Conservation (phyloP, 2,797 vertebrate genomes). For the Heteromormyrus szaboi region DNA sequence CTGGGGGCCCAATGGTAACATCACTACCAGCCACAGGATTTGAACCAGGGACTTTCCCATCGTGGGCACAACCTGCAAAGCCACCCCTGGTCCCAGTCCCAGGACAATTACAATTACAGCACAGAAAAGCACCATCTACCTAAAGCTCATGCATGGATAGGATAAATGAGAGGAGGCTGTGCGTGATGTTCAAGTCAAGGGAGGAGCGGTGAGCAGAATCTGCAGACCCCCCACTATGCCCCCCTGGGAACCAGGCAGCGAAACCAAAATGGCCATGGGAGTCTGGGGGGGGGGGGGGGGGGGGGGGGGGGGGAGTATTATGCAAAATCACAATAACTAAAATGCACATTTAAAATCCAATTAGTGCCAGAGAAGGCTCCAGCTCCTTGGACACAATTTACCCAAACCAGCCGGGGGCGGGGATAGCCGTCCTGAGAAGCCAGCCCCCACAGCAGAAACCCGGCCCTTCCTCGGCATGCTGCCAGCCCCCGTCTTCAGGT, state of each 20-base stretch:
- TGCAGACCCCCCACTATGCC: neutral
- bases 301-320: neutral
- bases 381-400: neutral
- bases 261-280: neutral
- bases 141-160: neutral
- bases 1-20: neutral
- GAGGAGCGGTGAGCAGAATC: neutral
- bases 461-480: neutral
- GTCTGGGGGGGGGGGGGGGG: neutral
- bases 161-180: neutral
- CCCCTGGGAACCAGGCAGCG: neutral
- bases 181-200: neutral
- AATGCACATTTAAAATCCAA: conserved; percentile 6
- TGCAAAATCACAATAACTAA: neutral
- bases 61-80: neutral
- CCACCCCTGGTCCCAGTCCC: neutral
- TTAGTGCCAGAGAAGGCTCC: neutral
- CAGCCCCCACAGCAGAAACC: neutral
- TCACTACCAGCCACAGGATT: neutral
- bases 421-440: neutral
- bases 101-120: neutral
- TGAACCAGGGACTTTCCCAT: neutral
- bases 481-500: neutral
- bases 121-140: neutral
- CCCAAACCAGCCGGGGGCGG: neutral